Percentiles rank a stretch among this genome's conserved stretches.
Evolutionary conservation across 2,113 vertebrate species (phyloP).

Genomic region (Sylvilagus bachmani): DNA sequence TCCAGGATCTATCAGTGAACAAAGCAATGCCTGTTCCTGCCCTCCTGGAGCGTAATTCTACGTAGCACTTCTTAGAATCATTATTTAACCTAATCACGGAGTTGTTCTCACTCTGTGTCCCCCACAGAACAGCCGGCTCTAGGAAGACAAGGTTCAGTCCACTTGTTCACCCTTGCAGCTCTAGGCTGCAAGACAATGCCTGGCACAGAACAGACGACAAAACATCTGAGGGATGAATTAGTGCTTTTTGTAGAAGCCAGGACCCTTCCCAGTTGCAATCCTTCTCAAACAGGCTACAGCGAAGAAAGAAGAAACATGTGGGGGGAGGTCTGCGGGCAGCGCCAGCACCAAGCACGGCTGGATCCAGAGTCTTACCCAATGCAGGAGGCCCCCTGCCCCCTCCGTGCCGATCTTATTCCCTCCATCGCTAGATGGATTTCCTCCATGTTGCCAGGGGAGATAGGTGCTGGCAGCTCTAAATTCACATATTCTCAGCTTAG

Average conservation of each 20-base stretch:
- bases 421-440: slow-evolving; percentile 48
- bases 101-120: slow-evolving; percentile 27
- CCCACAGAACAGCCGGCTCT: neutral
- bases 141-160: neutral
- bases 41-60: neutral
- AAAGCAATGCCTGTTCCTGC: neutral
- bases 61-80: neutral
- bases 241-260: neutral
- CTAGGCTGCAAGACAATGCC: neutral
- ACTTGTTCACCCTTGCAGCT: neutral
- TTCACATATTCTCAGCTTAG: slow-evolving; percentile 58
- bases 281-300: slow-evolving; percentile 18
- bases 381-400: neutral
- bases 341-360: neutral
- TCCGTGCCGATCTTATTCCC: slow-evolving; percentile 34
- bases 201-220: neutral
- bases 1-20: neutral
- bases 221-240: neutral
- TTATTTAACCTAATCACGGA: neutral
- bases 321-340: neutral
- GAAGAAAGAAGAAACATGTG: neutral
- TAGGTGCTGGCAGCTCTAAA: slow-evolving; percentile 62
- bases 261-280: neutral
- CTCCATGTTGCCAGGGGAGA: slow-evolving; percentile 77
- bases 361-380: neutral